Evolutionary conservation across 2,797 vertebrate genomes (phyloP).

Genomic region (Orientallactaga sibirica): DNA sequence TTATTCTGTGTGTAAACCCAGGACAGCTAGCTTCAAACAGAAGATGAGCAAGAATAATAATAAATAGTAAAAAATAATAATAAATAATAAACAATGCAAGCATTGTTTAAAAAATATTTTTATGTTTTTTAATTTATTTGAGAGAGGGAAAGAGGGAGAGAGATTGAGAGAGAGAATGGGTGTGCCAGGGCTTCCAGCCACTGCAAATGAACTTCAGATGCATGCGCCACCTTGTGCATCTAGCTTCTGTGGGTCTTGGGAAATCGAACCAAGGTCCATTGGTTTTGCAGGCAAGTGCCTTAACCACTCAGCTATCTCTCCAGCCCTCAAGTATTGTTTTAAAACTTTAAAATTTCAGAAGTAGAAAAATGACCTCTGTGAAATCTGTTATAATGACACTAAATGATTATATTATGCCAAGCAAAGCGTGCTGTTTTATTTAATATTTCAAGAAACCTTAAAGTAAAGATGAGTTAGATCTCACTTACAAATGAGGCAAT

Average conservation of each 20-base stretch:
- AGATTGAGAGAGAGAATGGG: too few species aligned
- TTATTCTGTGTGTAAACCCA: neutral
- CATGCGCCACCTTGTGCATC: too few species aligned
- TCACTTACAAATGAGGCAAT: neutral
- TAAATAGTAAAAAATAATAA: too few species aligned
- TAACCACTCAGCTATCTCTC: too few species aligned
- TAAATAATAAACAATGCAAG: neutral
- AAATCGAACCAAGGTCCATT: too few species aligned
- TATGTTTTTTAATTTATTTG: too few species aligned
- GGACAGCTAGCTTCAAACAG: neutral
- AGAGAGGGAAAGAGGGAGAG: too few species aligned
- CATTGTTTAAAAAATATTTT: neutral
- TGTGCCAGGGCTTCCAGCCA: too few species aligned
- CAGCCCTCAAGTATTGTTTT: neutral
- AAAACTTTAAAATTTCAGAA: neutral
- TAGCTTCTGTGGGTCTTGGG: too few species aligned
- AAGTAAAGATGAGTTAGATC: neutral
- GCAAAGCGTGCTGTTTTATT: neutral
- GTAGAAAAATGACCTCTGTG: neutral
- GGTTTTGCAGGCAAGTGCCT: too few species aligned
- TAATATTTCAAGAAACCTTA: neutral
- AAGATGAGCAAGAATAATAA: neutral
- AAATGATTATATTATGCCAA: neutral
- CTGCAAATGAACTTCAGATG: too few species aligned
- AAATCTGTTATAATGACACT: conserved; percentile 5